Base-by-base conservation (phyloP, 2,797 vertebrate species). In the Sebastes umbrosus region DNA sequence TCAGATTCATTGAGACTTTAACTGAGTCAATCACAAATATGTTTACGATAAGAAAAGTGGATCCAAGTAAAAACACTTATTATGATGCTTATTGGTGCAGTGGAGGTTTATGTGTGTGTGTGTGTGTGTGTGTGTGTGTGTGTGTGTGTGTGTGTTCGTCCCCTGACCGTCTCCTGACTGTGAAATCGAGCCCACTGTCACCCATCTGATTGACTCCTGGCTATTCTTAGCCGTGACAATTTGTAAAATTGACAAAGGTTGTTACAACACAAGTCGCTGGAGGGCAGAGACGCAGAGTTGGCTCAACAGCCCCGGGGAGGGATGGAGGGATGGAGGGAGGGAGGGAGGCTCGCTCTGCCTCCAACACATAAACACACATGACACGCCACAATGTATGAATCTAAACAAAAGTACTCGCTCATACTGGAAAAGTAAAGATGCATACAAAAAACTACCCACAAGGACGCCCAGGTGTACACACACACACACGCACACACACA, bases 211-310 rank as follows among this genome's bases (percentile, higher is more conserved):
- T 86, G 92, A 90, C 75, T 91, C 64, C 31, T 16, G 60, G 34
- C 69, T 90, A 91, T 91, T 91, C 80, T 92, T 88, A 89, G 85
- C 82, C 11, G 55, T 63, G 64, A 80, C 85, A 82, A 89, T 92
- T 92, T 92, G 77, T 90, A 85, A 90, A 88, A 90, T 89, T 87
- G 86, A 90, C 83, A 85, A 86, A 66, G 77, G 77, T 86, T 83
- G 84, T 88, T 88, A 79, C 77, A 83, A 84, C 83, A 77, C 68
- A 80, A 88, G 88, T 77, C 9, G 73, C 84, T 86, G 70, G 77
- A 87, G 83, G 85, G 90, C 83, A 83, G 55, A 85, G 68, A 63
- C 39, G 50, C 58, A 63, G 69, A 79, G 60, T 20, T 54, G 64
- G 79, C 70, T 80, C 59, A 57, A 75, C 57, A 58, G 54, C 60